A percentile compares a stretch with the other conserved stretches of the same genome.
Conservation (phyloP, 1,140 invertebrate genomes). For the Drosophila malerkotliana region DNA sequence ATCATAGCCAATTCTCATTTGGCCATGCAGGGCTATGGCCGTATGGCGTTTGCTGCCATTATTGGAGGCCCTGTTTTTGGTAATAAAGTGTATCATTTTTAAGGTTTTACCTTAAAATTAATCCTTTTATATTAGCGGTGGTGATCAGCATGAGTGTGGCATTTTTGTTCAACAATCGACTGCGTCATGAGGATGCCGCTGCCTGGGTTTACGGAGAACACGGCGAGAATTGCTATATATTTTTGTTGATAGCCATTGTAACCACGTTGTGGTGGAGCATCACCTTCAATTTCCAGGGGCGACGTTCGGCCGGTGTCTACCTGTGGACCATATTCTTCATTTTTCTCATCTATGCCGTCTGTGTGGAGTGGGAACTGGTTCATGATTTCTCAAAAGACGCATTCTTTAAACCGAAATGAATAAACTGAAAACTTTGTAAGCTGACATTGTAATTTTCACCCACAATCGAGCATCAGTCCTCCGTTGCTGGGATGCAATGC, state of each 20-base stretch:
- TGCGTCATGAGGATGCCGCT: conserved; percentile 1
- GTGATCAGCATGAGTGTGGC: conserved; percentile 40
- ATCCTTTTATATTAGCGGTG: conserved; percentile 11
- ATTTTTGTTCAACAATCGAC: conserved; percentile 32
- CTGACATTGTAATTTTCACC: conserved; percentile 9
- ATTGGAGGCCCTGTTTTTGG: conserved; percentile 49
- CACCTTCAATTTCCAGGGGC: conserved; percentile 41
- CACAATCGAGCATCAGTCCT: not conserved
- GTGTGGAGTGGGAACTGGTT: conserved; percentile 33
- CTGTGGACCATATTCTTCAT: conserved; percentile 30
- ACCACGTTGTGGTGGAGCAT: conserved; percentile 31
- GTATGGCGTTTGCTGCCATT: conserved; percentile 59
- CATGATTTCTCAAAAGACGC: conserved; percentile 32
- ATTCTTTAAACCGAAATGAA: not conserved
- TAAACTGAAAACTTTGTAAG: conserved; percentile 1
- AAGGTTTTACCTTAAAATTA: not conserved
- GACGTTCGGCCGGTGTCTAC: conserved; percentile 47
- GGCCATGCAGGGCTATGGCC: conserved; percentile 52
- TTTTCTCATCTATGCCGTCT: conserved; percentile 24
- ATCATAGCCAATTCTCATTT: conserved; percentile 45
- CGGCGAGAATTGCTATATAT: conserved; percentile 43
- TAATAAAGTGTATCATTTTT: conserved; percentile 2
- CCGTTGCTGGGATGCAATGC: not conserved
- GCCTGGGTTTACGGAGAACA: conserved; percentile 38
- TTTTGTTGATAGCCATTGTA: conserved; percentile 30